These are phyloP conservation scores for Bubo blakistoni DNA, from an alignment of 2,113 vertebrate genomes.

Conservation along the genomic window DNA sequence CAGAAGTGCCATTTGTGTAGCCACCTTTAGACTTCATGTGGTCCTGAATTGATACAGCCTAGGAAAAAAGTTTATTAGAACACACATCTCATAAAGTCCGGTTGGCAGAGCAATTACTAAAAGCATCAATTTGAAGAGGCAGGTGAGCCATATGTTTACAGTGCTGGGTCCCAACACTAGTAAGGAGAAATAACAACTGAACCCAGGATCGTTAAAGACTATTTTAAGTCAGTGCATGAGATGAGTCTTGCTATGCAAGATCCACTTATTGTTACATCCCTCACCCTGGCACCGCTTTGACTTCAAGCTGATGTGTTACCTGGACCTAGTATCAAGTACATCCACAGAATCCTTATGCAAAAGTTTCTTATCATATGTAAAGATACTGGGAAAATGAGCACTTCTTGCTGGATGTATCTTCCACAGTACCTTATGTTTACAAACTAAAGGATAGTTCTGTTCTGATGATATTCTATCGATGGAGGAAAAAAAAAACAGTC, in stretches of 20 bases:
- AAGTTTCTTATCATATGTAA: background rate
- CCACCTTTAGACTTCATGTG: slow-evolving; percentile 91
- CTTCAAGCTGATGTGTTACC: background rate
- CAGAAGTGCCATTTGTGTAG: slow-evolving; percentile 75
- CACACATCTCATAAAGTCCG: background rate
- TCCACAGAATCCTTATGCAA: background rate
- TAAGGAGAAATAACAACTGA: background rate
- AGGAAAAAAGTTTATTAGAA: background rate
- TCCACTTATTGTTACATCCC: background rate
- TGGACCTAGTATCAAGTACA: background rate
- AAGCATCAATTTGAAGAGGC: background rate
- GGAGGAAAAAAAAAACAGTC: rapidly evolving
- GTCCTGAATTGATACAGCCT: slow-evolving; percentile 82
- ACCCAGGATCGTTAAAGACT: background rate
- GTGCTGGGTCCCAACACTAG: background rate
- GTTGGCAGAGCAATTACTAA: background rate
- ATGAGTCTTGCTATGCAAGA: background rate
- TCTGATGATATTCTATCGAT: background rate
- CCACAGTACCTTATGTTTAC: background rate
- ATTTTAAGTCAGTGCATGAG: background rate
- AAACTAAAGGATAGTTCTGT: background rate
- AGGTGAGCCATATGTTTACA: background rate
- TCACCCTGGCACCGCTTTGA: background rate
- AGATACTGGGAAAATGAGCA: background rate
- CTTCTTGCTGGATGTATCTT: background rate